These are phyloP conservation scores for Babyrousa celebensis DNA, from an alignment of 2,797 vertebrate genomes.

Conservation along the genomic window DNA sequence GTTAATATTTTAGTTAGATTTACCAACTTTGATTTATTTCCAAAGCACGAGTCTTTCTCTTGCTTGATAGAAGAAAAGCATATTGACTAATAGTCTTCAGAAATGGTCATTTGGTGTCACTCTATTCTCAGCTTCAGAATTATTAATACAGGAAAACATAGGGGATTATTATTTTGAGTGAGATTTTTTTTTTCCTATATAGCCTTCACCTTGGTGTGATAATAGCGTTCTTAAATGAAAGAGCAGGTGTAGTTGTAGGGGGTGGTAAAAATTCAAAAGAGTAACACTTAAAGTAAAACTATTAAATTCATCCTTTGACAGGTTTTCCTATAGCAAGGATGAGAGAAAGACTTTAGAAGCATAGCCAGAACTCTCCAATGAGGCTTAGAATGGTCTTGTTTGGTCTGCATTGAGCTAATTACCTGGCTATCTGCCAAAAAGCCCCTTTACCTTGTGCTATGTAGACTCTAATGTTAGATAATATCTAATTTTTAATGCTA, in stretches of 20 bases:
- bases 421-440: conserved; percentile 82
- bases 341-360: conserved; percentile 63
- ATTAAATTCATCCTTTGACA: conserved; percentile 75
- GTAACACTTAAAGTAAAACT: conserved; percentile 58
- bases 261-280: conserved; percentile 78
- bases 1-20: conserved; percentile 47
- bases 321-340: conserved; percentile 65
- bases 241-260: conserved; percentile 64
- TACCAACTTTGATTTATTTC: conserved; percentile 4
- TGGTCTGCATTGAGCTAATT: conserved; percentile 81
- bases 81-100: conserved; percentile 22
- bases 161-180: conserved; percentile 65
- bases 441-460: conserved; percentile 81
- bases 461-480: conserved; percentile 78
- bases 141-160: conserved; percentile 63
- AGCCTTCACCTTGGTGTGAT: conserved; percentile 82
- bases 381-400: conserved; percentile 73
- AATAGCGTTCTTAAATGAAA: conserved; percentile 82
- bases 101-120: conserved; percentile 65
- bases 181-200: neutral
- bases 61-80: conserved; percentile 33
- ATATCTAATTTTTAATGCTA: conserved; percentile 82
- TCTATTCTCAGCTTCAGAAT: conserved; percentile 40
- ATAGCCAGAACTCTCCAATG: conserved; percentile 45
- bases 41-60: neutral